Conservation (phyloP, 2,113 vertebrate genomes). For the Passer montanus region DNA sequence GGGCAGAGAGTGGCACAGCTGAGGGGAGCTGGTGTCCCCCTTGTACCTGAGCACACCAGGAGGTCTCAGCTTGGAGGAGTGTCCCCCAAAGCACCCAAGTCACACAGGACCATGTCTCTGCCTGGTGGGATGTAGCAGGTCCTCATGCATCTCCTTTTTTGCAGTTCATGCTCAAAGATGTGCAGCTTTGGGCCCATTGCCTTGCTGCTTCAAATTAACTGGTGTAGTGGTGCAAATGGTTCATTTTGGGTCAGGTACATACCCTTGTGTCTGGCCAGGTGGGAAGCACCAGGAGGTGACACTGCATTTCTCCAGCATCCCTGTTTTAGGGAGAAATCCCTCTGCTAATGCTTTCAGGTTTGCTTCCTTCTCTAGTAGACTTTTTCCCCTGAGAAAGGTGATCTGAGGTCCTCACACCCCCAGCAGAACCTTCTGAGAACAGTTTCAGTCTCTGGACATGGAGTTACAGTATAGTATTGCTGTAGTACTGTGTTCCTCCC, state of each 20-base stretch:
- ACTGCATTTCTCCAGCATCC: neutral
- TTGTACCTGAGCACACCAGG: accelerated
- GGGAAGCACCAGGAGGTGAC: neutral
- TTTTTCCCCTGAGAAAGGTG: neutral
- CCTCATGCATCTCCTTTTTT: accelerated
- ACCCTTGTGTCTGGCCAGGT: neutral
- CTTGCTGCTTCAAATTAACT: neutral
- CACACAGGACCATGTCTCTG: neutral
- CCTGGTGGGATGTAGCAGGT: accelerated
- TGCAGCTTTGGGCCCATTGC: neutral
- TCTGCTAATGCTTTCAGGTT: neutral
- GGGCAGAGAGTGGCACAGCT: neutral
- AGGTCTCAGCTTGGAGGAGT: neutral
- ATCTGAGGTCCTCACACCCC: neutral
- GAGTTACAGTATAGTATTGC: neutral
- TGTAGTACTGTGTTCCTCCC: neutral
- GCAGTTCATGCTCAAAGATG: accelerated
- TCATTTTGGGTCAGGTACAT: accelerated
- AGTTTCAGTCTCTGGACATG: neutral
- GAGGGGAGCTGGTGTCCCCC: neutral
- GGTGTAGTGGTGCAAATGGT: neutral
- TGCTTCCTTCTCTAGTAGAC: neutral
- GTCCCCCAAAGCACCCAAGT: neutral
- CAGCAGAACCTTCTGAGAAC: neutral
- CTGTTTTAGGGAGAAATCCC: neutral